Evolutionary conservation across 2,797 vertebrate genomes (phyloP).

Genomic region (Margarornis squamiger): DNA sequence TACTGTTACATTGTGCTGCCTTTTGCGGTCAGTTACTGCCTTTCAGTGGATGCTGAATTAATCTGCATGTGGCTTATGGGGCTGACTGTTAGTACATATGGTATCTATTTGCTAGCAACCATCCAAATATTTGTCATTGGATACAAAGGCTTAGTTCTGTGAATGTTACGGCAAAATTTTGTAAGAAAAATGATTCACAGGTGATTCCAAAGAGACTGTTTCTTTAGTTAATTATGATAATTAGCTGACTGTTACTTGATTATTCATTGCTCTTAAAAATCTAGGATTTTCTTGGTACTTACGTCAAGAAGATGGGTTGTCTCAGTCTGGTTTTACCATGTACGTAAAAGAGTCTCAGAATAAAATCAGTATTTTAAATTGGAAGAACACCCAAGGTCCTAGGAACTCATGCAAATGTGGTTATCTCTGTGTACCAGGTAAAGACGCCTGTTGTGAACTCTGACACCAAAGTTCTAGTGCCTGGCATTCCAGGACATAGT

Average conservation of each 20-base stretch:
- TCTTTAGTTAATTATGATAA: background rate
- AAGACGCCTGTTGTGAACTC: slow-evolving; percentile 88
- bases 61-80: background rate
- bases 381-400: background rate
- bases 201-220: background rate
- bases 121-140: background rate
- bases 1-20: background rate
- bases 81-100: background rate
- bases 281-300: background rate
- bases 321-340: background rate
- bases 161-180: background rate
- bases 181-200: background rate
- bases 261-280: background rate
- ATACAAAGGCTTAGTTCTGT: background rate
- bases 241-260: background rate
- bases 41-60: background rate
- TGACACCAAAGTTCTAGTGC: slow-evolving; percentile 88
- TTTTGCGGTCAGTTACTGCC: background rate
- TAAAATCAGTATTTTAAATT: background rate
- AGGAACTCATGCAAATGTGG: background rate
- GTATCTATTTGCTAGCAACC: background rate
- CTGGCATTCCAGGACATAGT: slow-evolving; percentile 92
- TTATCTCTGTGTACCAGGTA: slow-evolving; percentile 76
- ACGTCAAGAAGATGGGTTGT: background rate
- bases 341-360: background rate